These are phyloP conservation scores for Antitype chi DNA, from an alignment of 2,888 invertebrate species.

Conservation along the genomic window DNA sequence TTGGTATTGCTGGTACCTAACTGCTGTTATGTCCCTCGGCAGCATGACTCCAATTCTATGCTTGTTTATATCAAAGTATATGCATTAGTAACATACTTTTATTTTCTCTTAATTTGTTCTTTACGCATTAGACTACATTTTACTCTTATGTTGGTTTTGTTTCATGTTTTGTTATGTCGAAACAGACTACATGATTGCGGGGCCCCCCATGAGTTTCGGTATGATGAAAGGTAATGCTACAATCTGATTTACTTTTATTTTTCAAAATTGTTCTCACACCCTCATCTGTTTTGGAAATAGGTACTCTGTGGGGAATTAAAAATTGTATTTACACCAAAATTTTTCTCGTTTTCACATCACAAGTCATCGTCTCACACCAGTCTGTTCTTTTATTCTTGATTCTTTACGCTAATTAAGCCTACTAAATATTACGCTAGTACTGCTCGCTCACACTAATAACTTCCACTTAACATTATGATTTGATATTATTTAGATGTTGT, in stretches of 20 bases:
- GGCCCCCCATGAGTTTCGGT: slow-evolving; percentile 96
- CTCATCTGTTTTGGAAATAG: slow-evolving; percentile 85
- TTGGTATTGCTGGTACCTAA: slow-evolving; percentile 86
- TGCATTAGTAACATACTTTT: slow-evolving; percentile 81
- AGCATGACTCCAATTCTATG: slow-evolving; percentile 87
- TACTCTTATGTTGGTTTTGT: slow-evolving; percentile 93
- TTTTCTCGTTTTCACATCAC: slow-evolving; percentile 83
- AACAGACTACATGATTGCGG: slow-evolving; percentile 93
- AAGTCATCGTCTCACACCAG: slow-evolving; percentile 76
- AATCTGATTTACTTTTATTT: slow-evolving; percentile 80
- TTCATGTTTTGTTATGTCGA: slow-evolving; percentile 93
- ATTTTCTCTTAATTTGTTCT: slow-evolving; percentile 77
- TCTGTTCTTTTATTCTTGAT: slow-evolving; percentile 68
- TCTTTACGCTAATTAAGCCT: slow-evolving; percentile 78
- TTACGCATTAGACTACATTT: slow-evolving; percentile 91
- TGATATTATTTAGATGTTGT: slow-evolving; percentile 68
- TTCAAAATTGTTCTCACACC: slow-evolving; percentile 85
- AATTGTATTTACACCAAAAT: slow-evolving; percentile 80
- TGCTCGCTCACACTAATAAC: slow-evolving; percentile 78
- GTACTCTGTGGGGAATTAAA: slow-evolving; percentile 85
- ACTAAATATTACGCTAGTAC: slow-evolving; percentile 81
- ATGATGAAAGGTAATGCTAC: slow-evolving; percentile 95
- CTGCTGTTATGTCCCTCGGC: slow-evolving; percentile 77
- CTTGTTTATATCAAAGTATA: slow-evolving; percentile 78
- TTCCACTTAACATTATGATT: slow-evolving; percentile 78